These are phyloP conservation scores for Podargus strigoides DNA, from an alignment of 2,797 vertebrate genomes.

Conservation along the genomic window DNA sequence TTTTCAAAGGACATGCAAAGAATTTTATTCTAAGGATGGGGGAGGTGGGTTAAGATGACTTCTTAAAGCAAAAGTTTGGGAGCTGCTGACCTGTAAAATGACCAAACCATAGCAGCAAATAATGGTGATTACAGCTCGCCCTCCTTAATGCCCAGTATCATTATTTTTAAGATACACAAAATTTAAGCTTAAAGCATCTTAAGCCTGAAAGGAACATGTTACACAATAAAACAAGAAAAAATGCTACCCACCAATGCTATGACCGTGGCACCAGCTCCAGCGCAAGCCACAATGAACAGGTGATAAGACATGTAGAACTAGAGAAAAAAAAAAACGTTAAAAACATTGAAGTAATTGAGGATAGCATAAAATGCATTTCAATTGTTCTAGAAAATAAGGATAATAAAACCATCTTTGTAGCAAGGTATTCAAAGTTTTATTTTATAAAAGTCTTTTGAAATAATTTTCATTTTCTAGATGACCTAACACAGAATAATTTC, in stretches of 20 bases:
- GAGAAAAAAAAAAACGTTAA: conserved; percentile 49
- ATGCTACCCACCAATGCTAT: conserved; percentile 92
- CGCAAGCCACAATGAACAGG: conserved; percentile 97
- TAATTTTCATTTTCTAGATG: neutral
- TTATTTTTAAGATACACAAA: neutral
- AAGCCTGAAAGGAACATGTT: neutral
- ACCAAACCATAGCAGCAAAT: neutral
- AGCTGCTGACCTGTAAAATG: neutral
- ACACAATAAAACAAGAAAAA: neutral
- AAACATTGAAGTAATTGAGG: neutral
- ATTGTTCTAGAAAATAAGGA: neutral
- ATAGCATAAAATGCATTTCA: neutral
- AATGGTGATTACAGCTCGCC: neutral
- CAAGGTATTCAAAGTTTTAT: neutral
- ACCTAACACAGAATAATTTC: neutral
- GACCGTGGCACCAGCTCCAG: conserved; percentile 95
- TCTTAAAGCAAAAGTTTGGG: neutral
- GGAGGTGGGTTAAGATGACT: neutral
- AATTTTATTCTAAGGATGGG: neutral
- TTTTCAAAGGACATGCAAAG: neutral
- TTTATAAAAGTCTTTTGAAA: neutral
- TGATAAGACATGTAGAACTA: conserved; percentile 99
- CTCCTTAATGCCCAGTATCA: neutral
- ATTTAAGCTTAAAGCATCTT: conserved; percentile 1
- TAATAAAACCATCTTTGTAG: neutral